Percentiles rank a stretch among this genome's conserved stretches.
These are phyloP conservation scores for Tetrao urogallus DNA, from an alignment of 2,113 vertebrate genomes.

Conservation along the genomic window DNA sequence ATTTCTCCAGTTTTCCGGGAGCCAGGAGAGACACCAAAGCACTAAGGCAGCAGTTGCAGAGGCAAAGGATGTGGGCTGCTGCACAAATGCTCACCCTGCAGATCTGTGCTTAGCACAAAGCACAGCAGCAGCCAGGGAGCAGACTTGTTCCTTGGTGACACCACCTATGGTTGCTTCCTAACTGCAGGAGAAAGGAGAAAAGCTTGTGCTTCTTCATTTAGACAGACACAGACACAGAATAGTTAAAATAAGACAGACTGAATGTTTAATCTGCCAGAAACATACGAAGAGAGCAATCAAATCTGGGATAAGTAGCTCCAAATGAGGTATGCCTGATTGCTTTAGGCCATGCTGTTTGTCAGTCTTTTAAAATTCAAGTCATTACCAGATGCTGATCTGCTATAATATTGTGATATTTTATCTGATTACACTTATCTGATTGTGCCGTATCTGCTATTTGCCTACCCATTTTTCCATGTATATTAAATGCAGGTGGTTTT, in stretches of 20 bases:
- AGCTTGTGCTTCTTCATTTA: conserved; percentile 38
- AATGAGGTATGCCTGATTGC: conserved; percentile 80
- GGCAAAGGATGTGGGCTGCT: not conserved
- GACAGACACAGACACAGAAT: conserved; percentile 53
- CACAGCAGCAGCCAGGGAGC: not conserved
- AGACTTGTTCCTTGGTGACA: not conserved
- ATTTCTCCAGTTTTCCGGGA: not conserved
- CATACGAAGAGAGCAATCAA: conserved; percentile 79
- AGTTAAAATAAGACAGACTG: conserved; percentile 78
- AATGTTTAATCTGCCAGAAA: conserved; percentile 81
- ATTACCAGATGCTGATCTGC: conserved; percentile 85
- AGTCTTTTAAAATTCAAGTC: conserved; percentile 85
- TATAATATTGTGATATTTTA: conserved; percentile 91
- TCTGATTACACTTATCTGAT: conserved; percentile 90
- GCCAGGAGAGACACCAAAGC: not conserved
- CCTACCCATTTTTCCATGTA: conserved; percentile 87
- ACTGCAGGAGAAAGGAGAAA: not conserved
- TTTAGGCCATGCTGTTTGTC: conserved; percentile 83
- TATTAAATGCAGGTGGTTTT: conserved; percentile 91
- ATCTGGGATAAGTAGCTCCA: conserved; percentile 74
- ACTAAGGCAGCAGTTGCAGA: not conserved
- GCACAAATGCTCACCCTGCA: not conserved
- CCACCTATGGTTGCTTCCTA: conserved; percentile 15
- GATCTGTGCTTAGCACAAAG: not conserved
- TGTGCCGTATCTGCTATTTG: conserved; percentile 88